These are phyloP conservation scores for Urocynchramus pylzowi DNA, from an alignment of 2,113 vertebrate genomes.

Conservation along the genomic window DNA sequence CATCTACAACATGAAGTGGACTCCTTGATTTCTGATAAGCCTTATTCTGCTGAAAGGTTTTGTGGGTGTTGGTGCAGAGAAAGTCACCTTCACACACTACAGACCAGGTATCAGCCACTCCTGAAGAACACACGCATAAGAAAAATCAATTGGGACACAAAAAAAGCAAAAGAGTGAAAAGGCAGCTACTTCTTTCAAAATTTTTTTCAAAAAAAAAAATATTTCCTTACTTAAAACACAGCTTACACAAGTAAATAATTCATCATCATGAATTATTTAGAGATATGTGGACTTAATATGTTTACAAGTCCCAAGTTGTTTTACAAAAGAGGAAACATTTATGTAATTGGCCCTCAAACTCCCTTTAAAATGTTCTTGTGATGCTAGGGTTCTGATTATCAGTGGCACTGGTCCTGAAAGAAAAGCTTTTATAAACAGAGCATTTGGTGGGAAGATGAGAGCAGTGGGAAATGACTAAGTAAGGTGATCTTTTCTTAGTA, in stretches of 20 bases:
- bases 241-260: conserved; percentile 49
- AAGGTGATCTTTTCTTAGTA: conserved; percentile 15
- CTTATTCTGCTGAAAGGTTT: not conserved
- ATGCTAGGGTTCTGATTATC: not conserved
- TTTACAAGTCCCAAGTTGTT: conserved; percentile 43
- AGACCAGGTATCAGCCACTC: not conserved
- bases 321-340: conserved; percentile 46
- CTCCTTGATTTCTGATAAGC: not conserved
- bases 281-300: not conserved
- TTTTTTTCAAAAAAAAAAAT: no score
- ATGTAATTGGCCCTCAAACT: not conserved
- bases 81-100: not conserved
- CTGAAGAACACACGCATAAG: not conserved
- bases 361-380: not conserved
- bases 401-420: not conserved
- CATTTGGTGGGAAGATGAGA: not conserved
- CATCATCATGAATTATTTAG: conserved; percentile 37
- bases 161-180: not conserved
- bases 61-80: not conserved
- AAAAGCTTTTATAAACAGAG: not conserved
- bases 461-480: not conserved
- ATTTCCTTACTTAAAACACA: not conserved
- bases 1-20: not conserved
- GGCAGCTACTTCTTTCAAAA: not conserved
- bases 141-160: not conserved